phyloP scores from a whole-genome alignment of 2,797 vertebrate genomes.

The Falco columbarius region DNA sequence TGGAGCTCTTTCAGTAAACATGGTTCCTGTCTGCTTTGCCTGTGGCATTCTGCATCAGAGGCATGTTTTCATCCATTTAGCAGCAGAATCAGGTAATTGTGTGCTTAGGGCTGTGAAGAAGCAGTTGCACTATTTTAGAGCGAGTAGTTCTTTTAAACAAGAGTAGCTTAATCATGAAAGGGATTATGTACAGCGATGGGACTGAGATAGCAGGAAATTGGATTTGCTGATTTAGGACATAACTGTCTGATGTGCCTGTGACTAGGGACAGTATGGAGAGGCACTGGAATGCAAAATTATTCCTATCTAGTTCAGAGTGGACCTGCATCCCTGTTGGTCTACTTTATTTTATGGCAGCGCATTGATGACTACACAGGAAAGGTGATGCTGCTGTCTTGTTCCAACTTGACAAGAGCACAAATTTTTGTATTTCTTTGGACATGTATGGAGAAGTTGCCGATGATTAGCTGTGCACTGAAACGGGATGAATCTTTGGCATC shows the following conservation, averaged over 20 bases:
- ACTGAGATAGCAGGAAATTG: constrained; percentile 35
- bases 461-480: not conserved
- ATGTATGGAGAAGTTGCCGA: not conserved
- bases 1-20: constrained; percentile 15
- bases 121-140: constrained; percentile 2
- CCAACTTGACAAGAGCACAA: not conserved
- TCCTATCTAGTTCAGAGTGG: not conserved
- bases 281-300: constrained; percentile 11
- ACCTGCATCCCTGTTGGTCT: not conserved
- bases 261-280: not conserved
- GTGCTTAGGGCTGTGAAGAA: constrained; percentile 9
- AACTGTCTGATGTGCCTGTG: not conserved
- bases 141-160: constrained; percentile 42
- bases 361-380: not conserved
- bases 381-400: not conserved
- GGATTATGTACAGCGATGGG: not conserved
- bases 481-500: not conserved
- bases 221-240: constrained; percentile 49
- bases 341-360: not conserved
- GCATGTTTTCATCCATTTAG: constrained; percentile 39
- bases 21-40: constrained; percentile 43
- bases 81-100: constrained; percentile 30
- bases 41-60: constrained; percentile 11
- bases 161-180: constrained; percentile 39
- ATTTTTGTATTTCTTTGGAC: not conserved